Evolutionary conservation across 2,888 invertebrate genomes (phyloP).

Genomic region (Agrotis clavis): DNA sequence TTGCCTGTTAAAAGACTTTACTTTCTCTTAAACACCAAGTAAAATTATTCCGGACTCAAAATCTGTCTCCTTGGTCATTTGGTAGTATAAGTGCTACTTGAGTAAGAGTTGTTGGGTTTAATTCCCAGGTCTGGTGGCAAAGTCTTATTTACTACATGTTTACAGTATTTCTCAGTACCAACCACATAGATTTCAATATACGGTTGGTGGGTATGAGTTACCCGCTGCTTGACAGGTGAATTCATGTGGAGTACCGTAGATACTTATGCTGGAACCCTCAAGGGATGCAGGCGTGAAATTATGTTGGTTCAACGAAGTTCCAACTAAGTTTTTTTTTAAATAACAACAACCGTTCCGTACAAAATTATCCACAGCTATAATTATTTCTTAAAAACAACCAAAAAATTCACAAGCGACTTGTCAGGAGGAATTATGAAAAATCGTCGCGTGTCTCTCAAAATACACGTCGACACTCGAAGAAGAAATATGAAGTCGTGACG

Average conservation of each 20-base stretch:
- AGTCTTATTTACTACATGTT: background rate
- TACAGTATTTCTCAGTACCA: background rate
- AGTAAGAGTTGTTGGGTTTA: background rate
- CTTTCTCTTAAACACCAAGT: too few relatives aligned
- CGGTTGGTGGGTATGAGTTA: background rate
- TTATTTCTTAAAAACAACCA: conserved; percentile 4
- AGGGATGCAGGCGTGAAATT: background rate
- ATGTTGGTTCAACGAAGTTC: too few relatives aligned
- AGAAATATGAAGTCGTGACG: conserved; percentile 81
- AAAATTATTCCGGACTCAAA: too few relatives aligned
- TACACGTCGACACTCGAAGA: conserved; percentile 65
- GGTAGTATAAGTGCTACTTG: background rate
- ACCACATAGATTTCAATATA: background rate
- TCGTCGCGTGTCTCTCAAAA: conserved; percentile 62
- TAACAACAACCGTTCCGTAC: background rate
- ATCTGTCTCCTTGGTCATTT: background rate
- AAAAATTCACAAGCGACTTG: conserved; percentile 45
- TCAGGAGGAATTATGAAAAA: conserved; percentile 68
- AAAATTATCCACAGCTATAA: conserved; percentile 13
- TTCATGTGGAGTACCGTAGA: background rate
- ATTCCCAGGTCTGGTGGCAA: background rate
- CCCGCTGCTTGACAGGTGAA: background rate
- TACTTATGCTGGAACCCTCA: background rate
- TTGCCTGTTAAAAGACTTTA: too few relatives aligned
- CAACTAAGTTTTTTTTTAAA: background rate